Evolutionary conservation across 2,113 vertebrate species (phyloP).

Genomic region (Pyrgilauda ruficollis): DNA sequence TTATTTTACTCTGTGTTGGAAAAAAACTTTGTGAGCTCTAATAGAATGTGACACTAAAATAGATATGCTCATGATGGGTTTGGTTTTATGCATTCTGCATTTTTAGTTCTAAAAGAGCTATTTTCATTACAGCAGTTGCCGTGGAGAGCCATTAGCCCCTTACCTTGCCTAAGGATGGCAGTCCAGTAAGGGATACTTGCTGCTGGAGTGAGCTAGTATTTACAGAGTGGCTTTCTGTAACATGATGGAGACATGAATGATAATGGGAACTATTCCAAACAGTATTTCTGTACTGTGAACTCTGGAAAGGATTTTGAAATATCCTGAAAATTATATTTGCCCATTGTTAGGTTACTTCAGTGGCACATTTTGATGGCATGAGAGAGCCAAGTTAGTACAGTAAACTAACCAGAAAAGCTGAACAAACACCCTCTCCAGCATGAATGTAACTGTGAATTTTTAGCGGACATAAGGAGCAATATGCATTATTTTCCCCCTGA

Average conservation of each 20-base stretch:
- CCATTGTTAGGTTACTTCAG: not conserved
- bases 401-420: not conserved
- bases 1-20: not conserved
- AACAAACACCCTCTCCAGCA: not conserved
- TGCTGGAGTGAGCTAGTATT: not conserved
- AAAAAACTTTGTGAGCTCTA: not conserved
- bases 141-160: not conserved
- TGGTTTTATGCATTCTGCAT: not conserved
- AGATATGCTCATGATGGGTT: not conserved
- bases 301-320: not conserved
- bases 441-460: not conserved
- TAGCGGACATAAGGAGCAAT: not conserved
- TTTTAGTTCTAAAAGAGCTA: not conserved
- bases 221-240: not conserved
- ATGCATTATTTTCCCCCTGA: accelerated
- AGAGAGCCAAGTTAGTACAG: not conserved
- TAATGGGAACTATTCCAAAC: not conserved
- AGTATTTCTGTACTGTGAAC: not conserved
- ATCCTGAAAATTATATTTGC: not conserved
- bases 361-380: not conserved
- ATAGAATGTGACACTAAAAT: not conserved
- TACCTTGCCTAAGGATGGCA: not conserved
- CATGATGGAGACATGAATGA: not conserved
- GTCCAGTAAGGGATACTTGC: not conserved
- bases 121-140: not conserved